phyloP scores from a whole-genome alignment of 2,888 invertebrate species.

The Metalampra italica region DNA sequence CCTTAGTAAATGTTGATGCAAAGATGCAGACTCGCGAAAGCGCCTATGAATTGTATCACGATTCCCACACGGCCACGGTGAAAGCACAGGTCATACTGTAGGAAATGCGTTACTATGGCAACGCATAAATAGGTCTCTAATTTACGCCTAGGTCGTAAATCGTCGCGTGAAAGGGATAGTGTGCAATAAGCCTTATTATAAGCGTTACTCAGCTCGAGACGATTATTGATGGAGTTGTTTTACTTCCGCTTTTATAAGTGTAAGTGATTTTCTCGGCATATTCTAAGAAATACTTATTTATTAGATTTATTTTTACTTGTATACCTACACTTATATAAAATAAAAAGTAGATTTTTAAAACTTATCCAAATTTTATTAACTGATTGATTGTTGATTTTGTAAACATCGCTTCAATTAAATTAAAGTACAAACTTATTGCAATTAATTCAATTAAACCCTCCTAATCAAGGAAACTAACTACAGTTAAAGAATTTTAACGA shows the following conservation, averaged over 20 bases:
- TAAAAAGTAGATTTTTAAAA: no score
- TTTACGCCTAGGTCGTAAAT: slow-evolving; percentile 5
- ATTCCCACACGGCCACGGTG: slow-evolving; percentile 30
- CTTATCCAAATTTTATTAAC: no score
- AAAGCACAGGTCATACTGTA: slow-evolving; percentile 37
- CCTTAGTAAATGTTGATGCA: background rate
- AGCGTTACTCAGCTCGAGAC: background rate
- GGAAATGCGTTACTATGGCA: slow-evolving; percentile 37
- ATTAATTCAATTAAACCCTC: no score
- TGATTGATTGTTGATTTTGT: no score
- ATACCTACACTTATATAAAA: no score
- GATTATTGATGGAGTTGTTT: background rate
- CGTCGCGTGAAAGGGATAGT: slow-evolving; percentile 1
- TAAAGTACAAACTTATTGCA: no score
- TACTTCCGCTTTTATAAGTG: background rate
- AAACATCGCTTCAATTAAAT: no score
- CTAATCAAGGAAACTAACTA: no score
- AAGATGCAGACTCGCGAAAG: background rate
- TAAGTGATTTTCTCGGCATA: background rate
- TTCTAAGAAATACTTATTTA: no score
- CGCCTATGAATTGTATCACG: slow-evolving; percentile 23
- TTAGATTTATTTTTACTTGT: no score
- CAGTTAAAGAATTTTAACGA: background rate
- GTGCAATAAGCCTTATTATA: background rate
- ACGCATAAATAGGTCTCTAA: slow-evolving; percentile 17